Evolutionary conservation across 2,888 invertebrate species (phyloP), one percentile per base, ranked within the genome.

Genomic region (Podabrus alpinus): DNA sequence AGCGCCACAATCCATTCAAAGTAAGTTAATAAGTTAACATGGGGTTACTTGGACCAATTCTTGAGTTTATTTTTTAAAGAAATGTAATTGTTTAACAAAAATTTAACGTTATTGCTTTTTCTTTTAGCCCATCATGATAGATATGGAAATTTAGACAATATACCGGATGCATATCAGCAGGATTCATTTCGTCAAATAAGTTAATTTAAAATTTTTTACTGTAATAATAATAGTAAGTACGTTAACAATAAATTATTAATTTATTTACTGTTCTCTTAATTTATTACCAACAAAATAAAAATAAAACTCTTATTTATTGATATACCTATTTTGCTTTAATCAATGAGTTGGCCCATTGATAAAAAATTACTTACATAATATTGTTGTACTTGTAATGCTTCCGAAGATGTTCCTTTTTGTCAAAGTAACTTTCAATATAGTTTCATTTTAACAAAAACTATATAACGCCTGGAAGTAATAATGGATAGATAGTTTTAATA

Each of bases 121-220:
- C 79, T 85, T 85, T 80, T 78, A 86, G 86, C 83, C 84, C 82
- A 83, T 74, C 84, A 85, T 75, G 86, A 86, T 75, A 81, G 86
- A 15, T 76, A 72, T 15, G 74, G 75, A n/a, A 69, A 69, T 16
- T 74, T 73, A 59, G 76, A 77, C 13, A 69, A 64, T 24, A 71
- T n/a, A n/a, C 0, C 76, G 11, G 76, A 79, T 19, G 74, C n/a
- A n/a, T n/a, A 79, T n/a, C 66, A 70, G 1, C 2, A 71, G 59
- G 78, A 79, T 72, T 69, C 72, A 5, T 16, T 76, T 3, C 77
- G 72, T 66, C 29, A 68, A 7, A 68, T 68, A 68, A 67, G 19
- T 15, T 67, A 72, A 68, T 19, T 17, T 13, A 1, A 1, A 59
- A 9, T n/a, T 25, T 66, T 2, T 9, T 66, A n/a, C 5, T 70